Evolutionary conservation across 2,113 vertebrate genomes (phyloP), one percentile per base, ranked within the genome.

Genomic region (Erythrolamprus reginae): DNA sequence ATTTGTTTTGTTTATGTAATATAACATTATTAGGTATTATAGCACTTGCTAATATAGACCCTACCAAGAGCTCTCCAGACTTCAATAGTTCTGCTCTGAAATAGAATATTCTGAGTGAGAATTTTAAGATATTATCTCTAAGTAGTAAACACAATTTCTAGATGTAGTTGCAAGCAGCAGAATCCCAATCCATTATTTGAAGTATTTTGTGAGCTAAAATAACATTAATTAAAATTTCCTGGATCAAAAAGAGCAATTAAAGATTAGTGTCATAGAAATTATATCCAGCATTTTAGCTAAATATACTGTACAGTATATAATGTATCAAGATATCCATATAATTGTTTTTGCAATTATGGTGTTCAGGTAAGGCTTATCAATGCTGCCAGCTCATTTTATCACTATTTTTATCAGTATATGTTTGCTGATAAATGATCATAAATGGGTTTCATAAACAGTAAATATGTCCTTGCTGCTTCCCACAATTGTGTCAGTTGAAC

Each of bases 371-470:
- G 97, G 97, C 97, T 98, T 97, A 77, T 77, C 33, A 84, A 50
- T 26, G 15, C 47, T 48, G 2, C 47, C 83, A 86, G 6, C 19
- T 53, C 85, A 96, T 96, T 96, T 96, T 96, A 96, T 94, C 93
- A 95, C 96, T 97, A 97, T 98, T 15, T 65, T 65, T 33, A 65
- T 65, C n/a, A 33, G 98, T 97, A 98, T 97, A 98, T 97, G 95
- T 96, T 96, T 95, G 94, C 38, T 82, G 92, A 94, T 51, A 55
- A 50, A 50, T 89, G 52, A 65, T 98, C 97, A 99, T 96, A 99
- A 99, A 96, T 99, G 98, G 98, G 99, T 99, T 98, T 99, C 99
- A 10, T 99, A 99, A 87, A 98, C 95, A 94, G 99, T 95, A 4
- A 98, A 98, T 61, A 96, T 96, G 89, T 96, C 96, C 55, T 93